Conservation (phyloP, 1,140 invertebrate species). For the Oncopeltus fasciatus region DNA sequence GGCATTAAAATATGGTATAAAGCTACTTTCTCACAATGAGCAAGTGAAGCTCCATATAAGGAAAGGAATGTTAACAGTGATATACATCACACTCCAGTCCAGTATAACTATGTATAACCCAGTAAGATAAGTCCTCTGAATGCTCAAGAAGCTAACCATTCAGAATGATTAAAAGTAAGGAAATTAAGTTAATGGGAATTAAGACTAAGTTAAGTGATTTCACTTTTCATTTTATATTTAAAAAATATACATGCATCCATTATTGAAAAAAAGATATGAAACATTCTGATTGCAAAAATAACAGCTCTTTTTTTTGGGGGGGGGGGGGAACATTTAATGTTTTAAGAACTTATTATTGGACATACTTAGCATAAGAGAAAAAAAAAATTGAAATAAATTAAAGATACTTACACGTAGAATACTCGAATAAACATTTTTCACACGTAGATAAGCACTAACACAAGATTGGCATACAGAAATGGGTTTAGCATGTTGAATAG, state of each 20-base stretch:
- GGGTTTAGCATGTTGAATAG: slow-evolving; percentile 10
- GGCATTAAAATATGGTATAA: too few species aligned
- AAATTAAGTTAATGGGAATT: too few species aligned
- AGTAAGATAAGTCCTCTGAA: too few species aligned
- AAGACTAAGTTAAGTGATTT: too few species aligned
- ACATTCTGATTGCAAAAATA: background rate
- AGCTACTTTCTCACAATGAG: too few species aligned
- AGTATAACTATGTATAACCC: too few species aligned
- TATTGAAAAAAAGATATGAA: background rate
- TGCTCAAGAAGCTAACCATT: too few species aligned
- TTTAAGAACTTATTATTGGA: background rate
- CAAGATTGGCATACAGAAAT: slow-evolving; percentile 9
- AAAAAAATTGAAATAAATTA: background rate
- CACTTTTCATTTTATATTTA: background rate
- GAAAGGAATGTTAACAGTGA: too few species aligned
- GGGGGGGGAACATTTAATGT: too few species aligned
- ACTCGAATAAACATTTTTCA: slow-evolving; percentile 2
- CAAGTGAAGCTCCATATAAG: too few species aligned
- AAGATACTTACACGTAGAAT: background rate
- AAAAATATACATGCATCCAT: background rate
- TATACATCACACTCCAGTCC: too few species aligned
- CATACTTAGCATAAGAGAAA: background rate
- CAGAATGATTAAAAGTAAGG: too few species aligned
- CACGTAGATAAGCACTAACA: background rate
- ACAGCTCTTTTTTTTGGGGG: background rate